Percentiles rank a stretch among this genome's conserved stretches.
These are phyloP conservation scores for Forbesichthys agassizii DNA, from an alignment of 2,113 vertebrate species.

Conservation along the genomic window DNA sequence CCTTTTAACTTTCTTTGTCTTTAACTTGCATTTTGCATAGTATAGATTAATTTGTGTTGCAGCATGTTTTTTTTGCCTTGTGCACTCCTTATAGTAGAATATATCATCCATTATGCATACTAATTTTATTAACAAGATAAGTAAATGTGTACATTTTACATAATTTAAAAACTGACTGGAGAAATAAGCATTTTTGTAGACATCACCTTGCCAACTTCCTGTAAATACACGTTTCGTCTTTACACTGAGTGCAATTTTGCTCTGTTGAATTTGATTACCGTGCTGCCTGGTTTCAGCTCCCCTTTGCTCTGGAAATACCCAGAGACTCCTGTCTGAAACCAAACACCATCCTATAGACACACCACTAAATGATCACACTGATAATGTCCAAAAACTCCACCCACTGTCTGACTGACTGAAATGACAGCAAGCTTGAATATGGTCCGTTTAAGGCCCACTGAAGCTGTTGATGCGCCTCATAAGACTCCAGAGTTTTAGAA, in stretches of 20 bases:
- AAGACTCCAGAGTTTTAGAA: too few relatives aligned
- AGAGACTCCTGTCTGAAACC: conserved; percentile 36
- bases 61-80: conserved; percentile 45
- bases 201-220: too few relatives aligned
- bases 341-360: conserved; percentile 10
- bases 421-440: conserved; percentile 1
- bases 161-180: too few relatives aligned
- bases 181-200: neutral
- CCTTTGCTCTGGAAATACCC: conserved; percentile 43
- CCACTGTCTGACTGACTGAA: conserved; percentile 4
- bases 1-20: conserved; percentile 29
- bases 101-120: neutral
- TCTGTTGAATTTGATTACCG: neutral
- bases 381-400: conserved; percentile 6
- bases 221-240: neutral
- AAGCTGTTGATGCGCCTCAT: too few relatives aligned
- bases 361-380: neutral
- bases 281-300: conserved; percentile 14
- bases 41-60: conserved; percentile 8
- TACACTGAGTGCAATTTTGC: conserved; percentile 5
- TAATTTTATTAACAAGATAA: neutral
- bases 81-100: conserved; percentile 18
- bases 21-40: conserved; percentile 47
- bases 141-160: too few relatives aligned
- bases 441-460: neutral